Evolutionary conservation across 2,888 invertebrate genomes (phyloP), one percentile per base, ranked within the genome.

Genomic region (Andricus curvator): DNA sequence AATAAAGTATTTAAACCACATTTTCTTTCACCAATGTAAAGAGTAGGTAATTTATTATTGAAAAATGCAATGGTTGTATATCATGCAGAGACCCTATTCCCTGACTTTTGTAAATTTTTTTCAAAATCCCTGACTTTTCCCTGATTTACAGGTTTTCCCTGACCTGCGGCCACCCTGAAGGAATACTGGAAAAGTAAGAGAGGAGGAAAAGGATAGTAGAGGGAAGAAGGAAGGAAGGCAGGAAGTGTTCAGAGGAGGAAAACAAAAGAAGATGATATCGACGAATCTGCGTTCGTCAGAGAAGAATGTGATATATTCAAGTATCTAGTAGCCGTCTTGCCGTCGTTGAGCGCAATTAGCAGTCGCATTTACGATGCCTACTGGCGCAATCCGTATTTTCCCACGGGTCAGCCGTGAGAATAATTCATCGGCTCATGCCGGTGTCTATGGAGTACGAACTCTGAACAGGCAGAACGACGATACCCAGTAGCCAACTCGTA

Each of bases 321-420:
- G 80, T 62, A 67, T 78, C 60, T 81, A 77, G 81, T 83, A 84
- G 83, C 84, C 84, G 84, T 85, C 86, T 86, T 82, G 86, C 84
- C 84, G 86, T 70, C 68, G 67, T 51, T 74, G 74, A 29, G 87
- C 87, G 90, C 89, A 91, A 91, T 91, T 90, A 91, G 90, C 91
- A 89, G 90, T 88, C 81, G 88, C 88, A 90, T 90, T 91, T 88
- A 89, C 89, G 90, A 90, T 90, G 90, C 88, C 90, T 89, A 90
- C 88, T 88, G 90, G 90, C 88, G 90, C 88, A 88, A 89, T 88
- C 88, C 88, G 90, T 89, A 89, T 91, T 92, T 92, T 92, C 92
- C 92, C 92, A 92, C 92, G 92, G 89, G 88, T 91, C 84, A 88
- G 90, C 91, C 92, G 92, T 92, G 92, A 92, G 92, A 92, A 92